A percentile compares a stretch with the other conserved stretches of the same genome.
Conservation (phyloP, 2,888 invertebrate genomes). For the Hirudinaria manillensis region DNA sequence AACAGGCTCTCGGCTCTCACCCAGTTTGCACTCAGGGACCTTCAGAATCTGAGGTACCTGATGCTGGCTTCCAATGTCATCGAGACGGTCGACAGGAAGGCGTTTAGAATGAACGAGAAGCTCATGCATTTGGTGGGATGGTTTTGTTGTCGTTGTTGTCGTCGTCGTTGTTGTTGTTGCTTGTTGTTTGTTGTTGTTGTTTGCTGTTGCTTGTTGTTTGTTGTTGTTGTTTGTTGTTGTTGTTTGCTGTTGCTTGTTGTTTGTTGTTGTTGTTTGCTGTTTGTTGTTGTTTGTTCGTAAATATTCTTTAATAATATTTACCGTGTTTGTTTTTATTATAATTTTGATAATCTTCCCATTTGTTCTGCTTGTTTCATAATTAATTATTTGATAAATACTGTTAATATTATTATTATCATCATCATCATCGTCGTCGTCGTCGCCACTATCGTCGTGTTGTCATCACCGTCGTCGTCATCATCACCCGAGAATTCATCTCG, state of each 20-base stretch:
- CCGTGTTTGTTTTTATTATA: no score
- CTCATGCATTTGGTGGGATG: constrained; percentile 37
- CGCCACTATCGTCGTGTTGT: neutral
- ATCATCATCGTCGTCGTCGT: constrained; percentile 2
- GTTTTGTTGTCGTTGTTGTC: neutral
- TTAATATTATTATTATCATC: constrained; percentile 1
- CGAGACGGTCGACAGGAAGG: constrained; percentile 33
- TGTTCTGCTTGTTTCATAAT: no score
- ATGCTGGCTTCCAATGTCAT: constrained; percentile 37
- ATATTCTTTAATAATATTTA: no score
- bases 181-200: no score
- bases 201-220: no score
- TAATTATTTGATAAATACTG: no score
- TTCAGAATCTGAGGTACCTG: constrained; percentile 37
- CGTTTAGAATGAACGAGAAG: constrained; percentile 37
- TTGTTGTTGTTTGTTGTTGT: neutral
- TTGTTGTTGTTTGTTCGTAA: no score
- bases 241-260: neutral
- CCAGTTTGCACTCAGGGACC: constrained; percentile 37
- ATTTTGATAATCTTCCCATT: no score
- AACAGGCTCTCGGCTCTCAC: constrained; percentile 36
- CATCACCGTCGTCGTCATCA: neutral
- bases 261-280: neutral
- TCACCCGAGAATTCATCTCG: no score
- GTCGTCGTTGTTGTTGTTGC: neutral